A percentile compares a stretch with the other conserved stretches of the same genome.
Evolutionary conservation across 2,888 invertebrate species (phyloP).

Genomic region (Belgica antarctica): DNA sequence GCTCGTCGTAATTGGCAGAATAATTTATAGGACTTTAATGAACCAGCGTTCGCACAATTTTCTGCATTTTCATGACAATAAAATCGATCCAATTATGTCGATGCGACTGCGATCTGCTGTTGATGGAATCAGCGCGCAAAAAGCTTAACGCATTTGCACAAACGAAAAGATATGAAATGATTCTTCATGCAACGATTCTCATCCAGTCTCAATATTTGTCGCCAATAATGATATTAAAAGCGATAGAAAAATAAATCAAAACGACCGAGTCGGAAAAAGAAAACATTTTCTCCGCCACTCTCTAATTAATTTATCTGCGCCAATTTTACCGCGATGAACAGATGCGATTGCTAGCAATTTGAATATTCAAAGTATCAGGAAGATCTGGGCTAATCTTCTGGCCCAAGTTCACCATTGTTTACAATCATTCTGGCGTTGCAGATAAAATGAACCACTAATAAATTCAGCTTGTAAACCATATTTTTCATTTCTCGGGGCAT

Average conservation of each 20-base stretch:
- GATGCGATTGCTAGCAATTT: too few relatives aligned
- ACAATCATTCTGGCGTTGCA: too few relatives aligned
- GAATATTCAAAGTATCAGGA: too few relatives aligned
- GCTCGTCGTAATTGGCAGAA: background rate
- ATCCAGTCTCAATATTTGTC: background rate
- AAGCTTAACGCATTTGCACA: background rate
- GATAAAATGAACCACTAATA: too few relatives aligned
- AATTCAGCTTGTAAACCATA: too few relatives aligned
- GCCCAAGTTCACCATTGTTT: too few relatives aligned
- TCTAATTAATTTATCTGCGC: background rate
- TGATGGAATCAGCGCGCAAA: background rate
- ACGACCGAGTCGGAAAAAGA: background rate
- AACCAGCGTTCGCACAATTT: background rate
- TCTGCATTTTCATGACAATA: background rate
- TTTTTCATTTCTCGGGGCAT: too few relatives aligned
- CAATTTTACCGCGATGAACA: too few relatives aligned
- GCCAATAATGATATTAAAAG: background rate
- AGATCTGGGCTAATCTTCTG: too few relatives aligned
- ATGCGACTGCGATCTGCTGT: background rate
- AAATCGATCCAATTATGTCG: background rate
- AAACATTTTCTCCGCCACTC: background rate
- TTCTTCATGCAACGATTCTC: conserved; percentile 5
- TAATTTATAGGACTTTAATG: background rate
- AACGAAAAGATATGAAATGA: background rate
- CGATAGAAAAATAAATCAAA: background rate